Percentiles rank a stretch among this genome's conserved stretches.
Conservation (phyloP, 2,888 invertebrate species). For the Aproaerema taeniolella region DNA sequence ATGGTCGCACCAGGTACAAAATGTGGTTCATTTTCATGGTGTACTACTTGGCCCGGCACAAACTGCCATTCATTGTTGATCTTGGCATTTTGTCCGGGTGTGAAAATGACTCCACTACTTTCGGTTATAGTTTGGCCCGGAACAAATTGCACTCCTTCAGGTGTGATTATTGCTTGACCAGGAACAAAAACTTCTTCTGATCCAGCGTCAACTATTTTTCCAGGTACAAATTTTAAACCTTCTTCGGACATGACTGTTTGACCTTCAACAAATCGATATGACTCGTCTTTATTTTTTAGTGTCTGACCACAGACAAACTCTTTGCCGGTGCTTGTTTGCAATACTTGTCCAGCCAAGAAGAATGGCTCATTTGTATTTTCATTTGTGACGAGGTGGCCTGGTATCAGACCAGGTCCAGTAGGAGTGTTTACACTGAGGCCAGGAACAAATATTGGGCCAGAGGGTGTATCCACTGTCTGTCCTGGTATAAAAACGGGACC, state of each 20-base stretch:
- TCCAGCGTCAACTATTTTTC: conserved; percentile 69
- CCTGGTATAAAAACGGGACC: conserved; percentile 86
- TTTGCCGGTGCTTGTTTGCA: conserved; percentile 75
- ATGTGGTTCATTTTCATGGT: conserved; percentile 72
- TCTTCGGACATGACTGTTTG: conserved; percentile 79
- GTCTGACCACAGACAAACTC: conserved; percentile 82
- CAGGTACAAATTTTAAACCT: conserved; percentile 80
- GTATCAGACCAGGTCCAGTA: conserved; percentile 81
- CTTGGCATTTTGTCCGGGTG: conserved; percentile 80
- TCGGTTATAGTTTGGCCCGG: conserved; percentile 80
- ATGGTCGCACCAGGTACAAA: conserved; percentile 82
- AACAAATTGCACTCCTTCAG: conserved; percentile 79
- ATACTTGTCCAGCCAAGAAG: conserved; percentile 83
- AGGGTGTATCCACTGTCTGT: conserved; percentile 83
- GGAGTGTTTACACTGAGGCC: conserved; percentile 84
- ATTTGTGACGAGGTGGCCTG: conserved; percentile 83
- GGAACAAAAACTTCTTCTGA: conserved; percentile 76
- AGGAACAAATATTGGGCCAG: conserved; percentile 83
- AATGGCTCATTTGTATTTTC: conserved; percentile 77
- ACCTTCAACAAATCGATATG: conserved; percentile 77
- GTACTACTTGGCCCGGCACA: conserved; percentile 79
- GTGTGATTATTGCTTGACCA: conserved; percentile 78
- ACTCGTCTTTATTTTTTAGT: conserved; percentile 74
- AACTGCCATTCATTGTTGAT: conserved; percentile 79
- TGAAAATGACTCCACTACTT: conserved; percentile 70